Percentiles rank a stretch among this genome's conserved stretches.
Evolutionary conservation across 2,113 vertebrate genomes (phyloP).

Genomic region (Oncorhynchus tshawytscha): DNA sequence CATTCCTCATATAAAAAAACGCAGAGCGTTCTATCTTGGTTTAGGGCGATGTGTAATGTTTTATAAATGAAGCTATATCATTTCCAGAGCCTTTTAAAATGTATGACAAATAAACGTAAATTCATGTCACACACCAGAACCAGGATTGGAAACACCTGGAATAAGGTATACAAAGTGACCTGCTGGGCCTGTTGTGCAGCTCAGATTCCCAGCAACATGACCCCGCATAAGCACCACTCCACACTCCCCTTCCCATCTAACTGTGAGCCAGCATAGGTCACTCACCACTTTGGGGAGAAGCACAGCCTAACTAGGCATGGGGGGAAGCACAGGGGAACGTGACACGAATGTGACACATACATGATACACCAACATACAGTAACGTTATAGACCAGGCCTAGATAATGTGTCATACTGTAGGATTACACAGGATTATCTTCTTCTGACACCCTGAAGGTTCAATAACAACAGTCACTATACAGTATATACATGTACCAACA

Average conservation of each 20-base stretch:
- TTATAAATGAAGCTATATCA: neutral
- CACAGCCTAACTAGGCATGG: neutral
- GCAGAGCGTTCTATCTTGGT: neutral
- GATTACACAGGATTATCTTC: constrained; percentile 32
- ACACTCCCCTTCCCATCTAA: constrained; percentile 3
- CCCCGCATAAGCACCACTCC: constrained; percentile 14
- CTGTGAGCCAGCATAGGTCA: constrained; percentile 7
- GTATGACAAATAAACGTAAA: neutral
- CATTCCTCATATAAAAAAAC: neutral
- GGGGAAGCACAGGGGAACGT: neutral
- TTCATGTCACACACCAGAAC: too few relatives aligned
- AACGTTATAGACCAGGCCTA: too few relatives aligned
- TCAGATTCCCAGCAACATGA: constrained; percentile 1
- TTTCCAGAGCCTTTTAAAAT: neutral
- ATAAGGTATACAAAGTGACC: too few relatives aligned
- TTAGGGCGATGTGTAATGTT: neutral
- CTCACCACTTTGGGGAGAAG: constrained; percentile 8
- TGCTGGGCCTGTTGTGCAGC: neutral
- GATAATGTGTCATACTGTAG: neutral
- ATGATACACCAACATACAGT: neutral
- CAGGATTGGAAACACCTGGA: too few relatives aligned
- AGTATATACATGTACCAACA: too few relatives aligned
- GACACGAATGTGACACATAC: neutral
- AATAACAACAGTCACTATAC: too few relatives aligned
- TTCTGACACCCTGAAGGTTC: constrained; percentile 12